phyloP scores from a whole-genome alignment of 2,113 vertebrate genomes.

The Corynorhinus townsendii region DNA sequence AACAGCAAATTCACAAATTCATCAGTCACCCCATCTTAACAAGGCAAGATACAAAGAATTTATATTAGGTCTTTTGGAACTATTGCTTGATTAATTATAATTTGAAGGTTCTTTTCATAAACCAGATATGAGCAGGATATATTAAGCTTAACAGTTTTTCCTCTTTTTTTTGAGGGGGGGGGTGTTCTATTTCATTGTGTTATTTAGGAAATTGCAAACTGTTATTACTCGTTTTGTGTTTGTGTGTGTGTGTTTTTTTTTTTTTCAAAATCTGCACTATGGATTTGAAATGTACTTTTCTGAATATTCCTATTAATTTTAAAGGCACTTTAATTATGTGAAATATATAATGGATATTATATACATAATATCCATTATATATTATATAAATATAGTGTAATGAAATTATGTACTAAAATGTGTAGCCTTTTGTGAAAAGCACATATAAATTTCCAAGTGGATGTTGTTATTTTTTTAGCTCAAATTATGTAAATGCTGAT shows the following conservation, averaged over 20 bases:
- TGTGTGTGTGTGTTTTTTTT: too few species aligned
- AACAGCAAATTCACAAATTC: background rate
- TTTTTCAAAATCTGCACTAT: background rate
- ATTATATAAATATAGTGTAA: background rate
- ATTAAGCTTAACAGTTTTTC: background rate
- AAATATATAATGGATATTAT: background rate
- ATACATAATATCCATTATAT: background rate
- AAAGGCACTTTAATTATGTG: background rate
- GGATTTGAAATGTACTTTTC: background rate
- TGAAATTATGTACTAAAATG: background rate
- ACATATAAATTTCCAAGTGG: background rate
- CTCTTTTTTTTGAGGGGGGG: background rate
- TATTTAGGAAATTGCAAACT: background rate
- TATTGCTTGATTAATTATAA: background rate
- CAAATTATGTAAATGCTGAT: background rate
- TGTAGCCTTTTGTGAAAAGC: background rate
- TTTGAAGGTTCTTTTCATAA: background rate
- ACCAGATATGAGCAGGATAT: background rate
- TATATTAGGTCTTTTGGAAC: background rate
- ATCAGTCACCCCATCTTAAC: background rate
- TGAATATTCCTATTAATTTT: slow-evolving; percentile 9
- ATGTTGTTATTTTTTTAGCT: background rate
- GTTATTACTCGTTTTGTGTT: background rate
- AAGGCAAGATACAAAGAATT: background rate
- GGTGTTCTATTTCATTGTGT: background rate